Base-by-base conservation (phyloP, 2,113 vertebrate genomes). In the rat (Rattus norvegicus) region DNA sequence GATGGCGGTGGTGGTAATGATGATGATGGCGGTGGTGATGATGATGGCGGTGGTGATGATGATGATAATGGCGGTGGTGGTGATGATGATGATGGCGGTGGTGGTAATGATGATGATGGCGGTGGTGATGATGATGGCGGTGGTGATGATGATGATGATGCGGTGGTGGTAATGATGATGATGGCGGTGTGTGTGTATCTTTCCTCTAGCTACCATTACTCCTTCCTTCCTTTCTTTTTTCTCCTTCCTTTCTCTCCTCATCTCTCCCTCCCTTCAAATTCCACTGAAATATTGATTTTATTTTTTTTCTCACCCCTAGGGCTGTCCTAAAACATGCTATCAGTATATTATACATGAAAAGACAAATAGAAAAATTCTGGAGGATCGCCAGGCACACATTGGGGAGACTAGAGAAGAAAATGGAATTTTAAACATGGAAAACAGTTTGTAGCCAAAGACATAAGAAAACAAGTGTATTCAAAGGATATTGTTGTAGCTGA, bases 181-280 rank as follows among this genome's bases (percentile, higher is more conserved):
- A 43, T 65, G 24, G 24, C 22, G 24, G 13, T 70, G 17, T n/a
- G 4, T 56, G 12, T 26, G 22, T 10, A 54, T 39, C 26, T 54
- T 43, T 63, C 81, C 1, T 63, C 56, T 63, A 39, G 22, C 24
- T 63, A 7, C 3, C 52, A 13, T 9, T 79, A 16, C 16, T 79
- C 28, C 7, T 54, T 80, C 28, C 30, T 81, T 52, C 19, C 9
- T 30, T 47, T 7, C 36, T 36, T 20, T 9, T 11, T 24, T 2
- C 14, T 75, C 7, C 1, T 3, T 54, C 4, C 16, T 28, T 33
- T 1, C 9, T 26, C 22, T 1, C 0, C 16, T 16, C 0, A 17
- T 17, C 13, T 28, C 24, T 26, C 39, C 43, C 70, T 24, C 61
- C 47, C 67, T 87, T 47, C 43, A 69, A 80, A 1, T 1, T 30